phyloP scores from a whole-genome alignment of 2,113 vertebrate genomes.

The Eclectus roratus region DNA sequence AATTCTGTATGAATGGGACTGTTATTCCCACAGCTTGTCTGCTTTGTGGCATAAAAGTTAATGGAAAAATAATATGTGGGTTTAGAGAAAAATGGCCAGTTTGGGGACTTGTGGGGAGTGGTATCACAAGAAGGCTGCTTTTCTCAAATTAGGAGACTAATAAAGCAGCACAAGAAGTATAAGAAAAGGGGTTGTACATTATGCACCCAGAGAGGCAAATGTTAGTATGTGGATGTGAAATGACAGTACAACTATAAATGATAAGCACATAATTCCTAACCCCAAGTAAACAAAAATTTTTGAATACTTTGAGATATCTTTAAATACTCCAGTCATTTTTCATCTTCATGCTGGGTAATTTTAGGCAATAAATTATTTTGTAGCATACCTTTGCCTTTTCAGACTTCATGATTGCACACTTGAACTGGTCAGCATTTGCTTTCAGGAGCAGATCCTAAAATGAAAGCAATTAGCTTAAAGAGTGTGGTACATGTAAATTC shows the following conservation, averaged over 20 bases:
- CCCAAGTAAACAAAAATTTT: not conserved
- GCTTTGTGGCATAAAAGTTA: not conserved
- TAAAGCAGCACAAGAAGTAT: not conserved
- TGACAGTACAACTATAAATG: not conserved
- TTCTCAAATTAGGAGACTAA: not conserved
- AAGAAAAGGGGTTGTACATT: not conserved
- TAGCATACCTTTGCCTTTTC: slow-evolving; percentile 65
- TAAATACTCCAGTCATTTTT: not conserved
- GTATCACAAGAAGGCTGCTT: not conserved
- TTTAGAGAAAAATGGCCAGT: not conserved
- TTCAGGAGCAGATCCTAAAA: slow-evolving; percentile 75
- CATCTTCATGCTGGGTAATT: not conserved
- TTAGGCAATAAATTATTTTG: not conserved
- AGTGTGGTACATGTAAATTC: not conserved
- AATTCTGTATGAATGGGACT: not conserved
- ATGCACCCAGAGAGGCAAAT: not conserved
- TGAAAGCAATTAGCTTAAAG: not conserved
- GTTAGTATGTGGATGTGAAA: not conserved
- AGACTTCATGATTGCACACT: slow-evolving; percentile 75
- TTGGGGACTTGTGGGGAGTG: not conserved
- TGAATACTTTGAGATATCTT: not conserved
- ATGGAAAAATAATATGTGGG: slow-evolving; percentile 4
- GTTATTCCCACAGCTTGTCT: not conserved
- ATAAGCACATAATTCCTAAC: not conserved
- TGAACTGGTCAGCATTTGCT: slow-evolving; percentile 75